Base-by-base conservation (phyloP, 1,140 invertebrate genomes). In the Coptotermes formosanus region DNA sequence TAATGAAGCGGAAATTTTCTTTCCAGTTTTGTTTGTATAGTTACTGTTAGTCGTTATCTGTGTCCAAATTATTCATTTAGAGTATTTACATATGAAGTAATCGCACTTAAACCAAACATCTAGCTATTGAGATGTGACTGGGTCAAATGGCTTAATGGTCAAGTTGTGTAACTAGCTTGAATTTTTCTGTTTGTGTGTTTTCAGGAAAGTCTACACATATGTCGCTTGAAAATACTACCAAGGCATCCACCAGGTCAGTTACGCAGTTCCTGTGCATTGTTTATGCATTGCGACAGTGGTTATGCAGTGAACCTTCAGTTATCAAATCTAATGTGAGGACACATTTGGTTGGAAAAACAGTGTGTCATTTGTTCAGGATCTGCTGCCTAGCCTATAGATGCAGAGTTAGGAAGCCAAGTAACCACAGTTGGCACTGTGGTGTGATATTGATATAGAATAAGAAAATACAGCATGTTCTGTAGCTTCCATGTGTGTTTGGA, bases 201-300 rank as follows among this genome's bases (percentile, higher is more conserved):
- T 86, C 91, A 96, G 96, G 91, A 97, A 97, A 94, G 94, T 97
- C 88, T 98, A 98, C 92, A 97, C 96, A 88, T 97, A 97, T 92
- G 96, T 98, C 91, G 96, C 97, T 92, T 98, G 95, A 94, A 86
- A 85, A 82, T 87, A 38, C 69, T n/a, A 81, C 32, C 55, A 85
- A 32, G 55, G 23, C 52, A 84, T 25, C 59, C 30, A 55, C 44
- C 82, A 86, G 82, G 82, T 83, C 32, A 86, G 32, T 69, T 30
- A 59, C n/a, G 43, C 12, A 82, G 19, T 21, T 30, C 11, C 16
- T 44, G 44, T 82, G 38, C 32, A 3, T 30, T 48, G 30, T 64
- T 85, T 85, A 3, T 14, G 3, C 16, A 30, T 85, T 38, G 16
- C 9, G 32, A 8, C n/a, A 25, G n/a, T 21, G 16, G 44, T 48